These are phyloP conservation scores for Sitta carolinensis DNA, from an alignment of 2,797 vertebrate species.

Conservation along the genomic window DNA sequence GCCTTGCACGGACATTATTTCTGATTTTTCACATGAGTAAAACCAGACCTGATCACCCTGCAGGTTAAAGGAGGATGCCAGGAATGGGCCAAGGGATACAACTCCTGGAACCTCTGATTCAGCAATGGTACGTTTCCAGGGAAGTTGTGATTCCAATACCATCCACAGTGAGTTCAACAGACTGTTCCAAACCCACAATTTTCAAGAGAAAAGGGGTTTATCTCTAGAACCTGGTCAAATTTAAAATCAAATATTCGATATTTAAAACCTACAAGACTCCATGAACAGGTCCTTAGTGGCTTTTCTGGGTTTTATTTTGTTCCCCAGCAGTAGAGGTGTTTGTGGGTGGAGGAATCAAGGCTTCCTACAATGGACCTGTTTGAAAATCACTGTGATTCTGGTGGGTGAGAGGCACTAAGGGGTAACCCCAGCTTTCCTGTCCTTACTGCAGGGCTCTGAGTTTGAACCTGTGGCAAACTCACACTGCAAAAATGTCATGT, in stretches of 20 bases:
- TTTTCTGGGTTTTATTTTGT: not conserved
- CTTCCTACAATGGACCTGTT: not conserved
- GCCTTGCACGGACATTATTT: not conserved
- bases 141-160: not conserved
- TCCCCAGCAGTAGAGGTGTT: not conserved
- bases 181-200: not conserved
- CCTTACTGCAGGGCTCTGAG: not conserved
- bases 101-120: not conserved
- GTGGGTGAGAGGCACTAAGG: not conserved
- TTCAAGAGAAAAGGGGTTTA: not conserved
- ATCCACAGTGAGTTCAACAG: too few relatives aligned
- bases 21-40: not conserved
- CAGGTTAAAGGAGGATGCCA: not conserved
- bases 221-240: not conserved
- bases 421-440: not conserved
- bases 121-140: not conserved
- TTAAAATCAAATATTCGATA: not conserved
- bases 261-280: not conserved
- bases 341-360: not conserved
- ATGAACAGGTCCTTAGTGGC: not conserved
- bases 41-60: not conserved
- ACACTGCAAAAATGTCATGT: fast-evolving
- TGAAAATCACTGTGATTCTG: not conserved
- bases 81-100: not conserved
- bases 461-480: not conserved